phyloP scores from a whole-genome alignment of 2,888 invertebrate genomes.

The Escarpia spicata region DNA sequence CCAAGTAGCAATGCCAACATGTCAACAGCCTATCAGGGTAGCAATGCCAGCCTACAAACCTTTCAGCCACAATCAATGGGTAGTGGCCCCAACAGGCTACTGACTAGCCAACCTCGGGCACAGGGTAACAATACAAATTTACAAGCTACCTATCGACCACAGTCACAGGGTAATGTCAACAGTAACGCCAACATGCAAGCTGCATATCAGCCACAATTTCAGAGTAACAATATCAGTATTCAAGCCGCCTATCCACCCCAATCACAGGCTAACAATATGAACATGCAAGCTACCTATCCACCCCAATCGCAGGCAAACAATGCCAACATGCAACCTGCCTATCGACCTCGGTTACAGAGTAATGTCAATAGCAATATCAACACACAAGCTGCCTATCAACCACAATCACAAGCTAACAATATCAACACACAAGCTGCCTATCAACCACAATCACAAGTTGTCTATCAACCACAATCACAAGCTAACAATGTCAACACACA shows the following conservation, averaged over 20 bases:
- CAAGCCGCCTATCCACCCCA: background rate
- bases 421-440: background rate
- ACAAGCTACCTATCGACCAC: background rate
- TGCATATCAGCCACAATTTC: background rate
- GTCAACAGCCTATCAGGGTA: background rate
- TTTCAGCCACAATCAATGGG: background rate
- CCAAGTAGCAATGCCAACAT: background rate
- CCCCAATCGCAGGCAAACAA: background rate
- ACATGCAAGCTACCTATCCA: background rate
- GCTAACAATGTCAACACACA: background rate
- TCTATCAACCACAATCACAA: background rate
- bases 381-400: background rate
- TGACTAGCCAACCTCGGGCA: background rate
- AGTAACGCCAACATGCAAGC: background rate
- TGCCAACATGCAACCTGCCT: conserved; percentile 20
- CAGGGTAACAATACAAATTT: background rate
- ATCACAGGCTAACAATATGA: background rate
- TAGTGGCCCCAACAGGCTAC: background rate
- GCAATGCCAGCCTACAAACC: background rate
- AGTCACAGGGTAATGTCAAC: background rate
- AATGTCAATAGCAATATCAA: background rate
- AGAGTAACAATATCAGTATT: background rate
- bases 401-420: background rate
- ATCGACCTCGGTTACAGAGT: background rate
- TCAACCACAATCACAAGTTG: background rate